These are phyloP conservation scores for Phallusia fumigata DNA, from an alignment of 23 tunicate genomes.

Conservation along the genomic window DNA sequence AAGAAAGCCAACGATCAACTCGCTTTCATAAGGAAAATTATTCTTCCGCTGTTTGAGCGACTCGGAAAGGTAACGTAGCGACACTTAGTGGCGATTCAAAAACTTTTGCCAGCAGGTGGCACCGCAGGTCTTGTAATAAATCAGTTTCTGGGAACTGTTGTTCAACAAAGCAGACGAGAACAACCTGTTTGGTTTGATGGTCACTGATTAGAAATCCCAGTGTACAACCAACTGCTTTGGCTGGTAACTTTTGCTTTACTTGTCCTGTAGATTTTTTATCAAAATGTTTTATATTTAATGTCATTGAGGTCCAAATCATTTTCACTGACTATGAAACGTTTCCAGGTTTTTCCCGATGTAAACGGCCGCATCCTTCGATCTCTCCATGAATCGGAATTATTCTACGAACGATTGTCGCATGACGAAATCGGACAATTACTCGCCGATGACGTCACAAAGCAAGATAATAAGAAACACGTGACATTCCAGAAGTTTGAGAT, in stretches of 20 bases:
- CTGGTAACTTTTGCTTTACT: too few relatives aligned
- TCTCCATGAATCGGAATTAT: slow-evolving; percentile 25
- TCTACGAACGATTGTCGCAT: slow-evolving; percentile 20
- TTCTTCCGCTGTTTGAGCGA: slow-evolving; percentile 31
- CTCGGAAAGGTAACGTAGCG: slow-evolving; percentile 21
- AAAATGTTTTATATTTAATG: background rate
- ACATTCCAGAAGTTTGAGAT: background rate
- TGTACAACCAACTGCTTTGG: background rate
- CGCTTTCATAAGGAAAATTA: slow-evolving; percentile 26
- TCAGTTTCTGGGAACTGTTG: background rate
- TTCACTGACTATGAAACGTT: background rate
- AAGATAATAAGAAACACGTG: background rate
- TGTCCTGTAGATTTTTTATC: too few relatives aligned
- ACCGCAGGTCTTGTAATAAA: too few relatives aligned
- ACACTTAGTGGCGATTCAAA: background rate
- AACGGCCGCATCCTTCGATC: slow-evolving; percentile 28
- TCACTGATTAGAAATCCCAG: background rate
- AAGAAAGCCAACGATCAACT: slow-evolving; percentile 39
- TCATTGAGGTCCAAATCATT: background rate
- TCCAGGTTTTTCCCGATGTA: slow-evolving; percentile 36
- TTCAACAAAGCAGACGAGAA: background rate
- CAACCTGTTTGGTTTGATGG: too few relatives aligned
- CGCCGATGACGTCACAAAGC: background rate
- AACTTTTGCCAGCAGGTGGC: too few relatives aligned
- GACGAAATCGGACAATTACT: slow-evolving; percentile 7